Evolutionary conservation across 2,888 invertebrate genomes (phyloP).

Genomic region (Apodemia duryi): DNA sequence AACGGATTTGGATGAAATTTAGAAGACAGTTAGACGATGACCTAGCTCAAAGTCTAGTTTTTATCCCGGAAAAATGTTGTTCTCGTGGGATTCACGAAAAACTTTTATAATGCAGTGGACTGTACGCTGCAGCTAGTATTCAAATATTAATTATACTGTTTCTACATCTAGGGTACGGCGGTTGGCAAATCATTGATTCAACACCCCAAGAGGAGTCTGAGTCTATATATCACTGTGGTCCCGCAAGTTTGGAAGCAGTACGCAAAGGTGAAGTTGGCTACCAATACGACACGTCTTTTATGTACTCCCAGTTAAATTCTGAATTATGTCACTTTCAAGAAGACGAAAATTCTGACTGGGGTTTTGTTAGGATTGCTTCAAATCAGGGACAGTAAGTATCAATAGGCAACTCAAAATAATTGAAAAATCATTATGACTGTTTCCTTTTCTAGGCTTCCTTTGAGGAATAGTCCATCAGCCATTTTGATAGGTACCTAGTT

Average conservation of each 20-base stretch:
- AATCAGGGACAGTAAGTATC: constrained; percentile 82
- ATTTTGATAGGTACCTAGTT: too few species aligned
- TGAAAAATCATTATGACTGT: too few species aligned
- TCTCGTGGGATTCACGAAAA: too few species aligned
- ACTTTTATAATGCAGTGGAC: too few species aligned
- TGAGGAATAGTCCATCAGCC: too few species aligned
- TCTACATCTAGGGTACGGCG: constrained; percentile 80
- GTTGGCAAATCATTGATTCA: constrained; percentile 91
- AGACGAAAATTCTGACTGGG: constrained; percentile 83
- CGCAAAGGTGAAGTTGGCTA: constrained; percentile 85
- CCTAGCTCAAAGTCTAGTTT: too few species aligned
- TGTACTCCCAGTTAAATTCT: constrained; percentile 88
- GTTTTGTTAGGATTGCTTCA: constrained; percentile 82
- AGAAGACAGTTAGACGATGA: too few species aligned
- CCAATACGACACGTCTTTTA: constrained; percentile 86
- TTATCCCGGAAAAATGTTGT: too few species aligned
- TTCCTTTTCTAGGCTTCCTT: too few species aligned
- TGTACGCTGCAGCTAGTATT: background rate
- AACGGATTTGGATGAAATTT: too few species aligned
- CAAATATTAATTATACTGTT: background rate
- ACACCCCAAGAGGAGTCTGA: constrained; percentile 87
- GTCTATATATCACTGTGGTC: constrained; percentile 80
- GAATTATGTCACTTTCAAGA: constrained; percentile 87
- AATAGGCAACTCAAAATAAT: background rate
- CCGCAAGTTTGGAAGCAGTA: constrained; percentile 84